Evolutionary conservation across 30 jellyfish, hydroid and myxozoan species (phyloP).

Genomic region (Turritopsis dohrnii): DNA sequence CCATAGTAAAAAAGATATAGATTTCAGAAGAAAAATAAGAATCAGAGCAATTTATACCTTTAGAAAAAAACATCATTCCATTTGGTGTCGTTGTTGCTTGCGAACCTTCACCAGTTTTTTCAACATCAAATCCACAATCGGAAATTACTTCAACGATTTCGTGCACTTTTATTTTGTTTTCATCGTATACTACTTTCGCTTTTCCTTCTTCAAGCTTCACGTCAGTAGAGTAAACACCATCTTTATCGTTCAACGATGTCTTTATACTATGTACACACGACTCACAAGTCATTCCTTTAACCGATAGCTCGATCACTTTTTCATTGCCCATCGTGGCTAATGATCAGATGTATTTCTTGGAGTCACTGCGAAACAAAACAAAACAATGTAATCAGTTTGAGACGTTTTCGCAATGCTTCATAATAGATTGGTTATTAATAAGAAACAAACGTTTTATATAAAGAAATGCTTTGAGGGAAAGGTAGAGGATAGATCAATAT

Average conservation of each 20-base stretch:
- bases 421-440: no score
- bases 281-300: slow-evolving; percentile 92
- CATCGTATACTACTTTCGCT: slow-evolving; percentile 47
- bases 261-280: slow-evolving; percentile 74
- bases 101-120: not conserved
- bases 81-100: not conserved
- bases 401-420: no score
- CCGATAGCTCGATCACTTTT: slow-evolving; percentile 21
- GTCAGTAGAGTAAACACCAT: slow-evolving; percentile 46
- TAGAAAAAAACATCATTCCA: not conserved
- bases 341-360: not conserved
- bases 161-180: slow-evolving; percentile 12
- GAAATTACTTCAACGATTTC: slow-evolving; percentile 7
- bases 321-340: not conserved
- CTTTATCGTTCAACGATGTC: slow-evolving; percentile 42
- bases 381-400: no score
- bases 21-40: not conserved
- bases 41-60: not conserved
- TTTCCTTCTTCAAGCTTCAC: slow-evolving; percentile 53
- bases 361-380: no score
- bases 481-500: no score
- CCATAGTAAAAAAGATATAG: no score
- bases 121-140: slow-evolving; percentile 34
- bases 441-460: no score
- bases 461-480: no score